Percentiles rank a stretch among this genome's conserved stretches.
These are phyloP conservation scores for Macrosoma leucophasiata DNA, from an alignment of 2,888 invertebrate genomes.

Conservation along the genomic window DNA sequence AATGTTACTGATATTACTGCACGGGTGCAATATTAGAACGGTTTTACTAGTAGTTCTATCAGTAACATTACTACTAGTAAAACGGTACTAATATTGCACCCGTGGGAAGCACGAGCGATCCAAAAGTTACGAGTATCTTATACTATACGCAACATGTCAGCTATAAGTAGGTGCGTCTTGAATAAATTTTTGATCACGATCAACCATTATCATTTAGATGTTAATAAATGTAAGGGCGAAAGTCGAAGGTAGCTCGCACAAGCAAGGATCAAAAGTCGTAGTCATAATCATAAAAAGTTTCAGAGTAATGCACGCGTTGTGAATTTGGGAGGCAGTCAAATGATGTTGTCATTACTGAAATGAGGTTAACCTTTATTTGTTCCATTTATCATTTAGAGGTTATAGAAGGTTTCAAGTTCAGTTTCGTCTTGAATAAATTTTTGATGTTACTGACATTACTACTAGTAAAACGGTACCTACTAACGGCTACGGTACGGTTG, in stretches of 20 bases:
- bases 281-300: conserved; percentile 70
- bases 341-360: conserved; percentile 49
- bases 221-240: conserved; percentile 58
- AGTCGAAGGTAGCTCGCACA: conserved; percentile 51
- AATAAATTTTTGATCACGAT: conserved; percentile 55
- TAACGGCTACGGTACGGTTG: too few relatives aligned
- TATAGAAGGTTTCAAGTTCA: neutral
- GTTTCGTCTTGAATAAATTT: too few relatives aligned
- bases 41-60: too few relatives aligned
- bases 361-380: conserved; percentile 33
- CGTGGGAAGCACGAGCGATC: too few relatives aligned
- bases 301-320: conserved; percentile 56
- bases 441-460: too few relatives aligned
- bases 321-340: conserved; percentile 57
- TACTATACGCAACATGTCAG: too few relatives aligned
- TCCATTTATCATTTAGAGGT: neutral
- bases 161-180: conserved; percentile 14
- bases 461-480: too few relatives aligned
- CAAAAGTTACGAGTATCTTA: too few relatives aligned
- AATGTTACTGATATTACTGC: too few relatives aligned
- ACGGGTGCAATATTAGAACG: too few relatives aligned
- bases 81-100: too few relatives aligned
- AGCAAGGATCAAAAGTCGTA: conserved; percentile 62
- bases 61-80: too few relatives aligned
- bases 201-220: conserved; percentile 63